Base-by-base conservation (phyloP, 2,888 invertebrate genomes). In the Acanthoscelides obtectus region DNA sequence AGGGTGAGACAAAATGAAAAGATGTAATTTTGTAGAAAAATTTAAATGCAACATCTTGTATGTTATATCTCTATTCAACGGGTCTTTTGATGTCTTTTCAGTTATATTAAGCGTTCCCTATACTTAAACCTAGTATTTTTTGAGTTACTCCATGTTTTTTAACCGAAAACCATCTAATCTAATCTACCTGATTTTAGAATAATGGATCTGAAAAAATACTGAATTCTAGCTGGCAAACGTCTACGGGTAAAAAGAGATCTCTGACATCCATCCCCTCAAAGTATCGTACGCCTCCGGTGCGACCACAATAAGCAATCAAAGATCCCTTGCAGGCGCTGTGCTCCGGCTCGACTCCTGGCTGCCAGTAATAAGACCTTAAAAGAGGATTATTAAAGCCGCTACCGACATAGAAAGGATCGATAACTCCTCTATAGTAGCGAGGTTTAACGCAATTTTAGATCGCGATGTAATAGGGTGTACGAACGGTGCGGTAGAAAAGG, bases 291-390 rank as follows among this genome's bases (percentile, higher is more conserved):
- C 45, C 45, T 12, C 45, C 45, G 12, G 45, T 12, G 45, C 64
- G 72, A 72, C 77, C 77, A 76, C 77, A 77, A 77, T 76, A 76
- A 76, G 77, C 77, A 77, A 77, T 77, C 77, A 77, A 77, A 76
- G 75, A 77, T 76, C 77, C 76, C 77, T 76, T 72, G 12, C 8
- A 45, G 45, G 45, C 45, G 45, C 45, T n/a, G n/a, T n/a, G n/a
- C n/a, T n/a, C n/a, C 12, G 45, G 45, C 73, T 76, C 72, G 74
- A 75, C 72, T 73, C 73, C 66, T 22, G 5, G 6, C 69, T 64
- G 71, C 70, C 71, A 73, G 75, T 74, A 76, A 76, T 74, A 72
- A 72, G 73, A 75, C 73, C 73, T 73, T 73, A 75, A 75, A 74
- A 73, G 75, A 72, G 74, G 75, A 75, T 75, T 75, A 75, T 70